Conservation (phyloP, 2,888 invertebrate species). For the Lamellibrachia satsuma region DNA sequence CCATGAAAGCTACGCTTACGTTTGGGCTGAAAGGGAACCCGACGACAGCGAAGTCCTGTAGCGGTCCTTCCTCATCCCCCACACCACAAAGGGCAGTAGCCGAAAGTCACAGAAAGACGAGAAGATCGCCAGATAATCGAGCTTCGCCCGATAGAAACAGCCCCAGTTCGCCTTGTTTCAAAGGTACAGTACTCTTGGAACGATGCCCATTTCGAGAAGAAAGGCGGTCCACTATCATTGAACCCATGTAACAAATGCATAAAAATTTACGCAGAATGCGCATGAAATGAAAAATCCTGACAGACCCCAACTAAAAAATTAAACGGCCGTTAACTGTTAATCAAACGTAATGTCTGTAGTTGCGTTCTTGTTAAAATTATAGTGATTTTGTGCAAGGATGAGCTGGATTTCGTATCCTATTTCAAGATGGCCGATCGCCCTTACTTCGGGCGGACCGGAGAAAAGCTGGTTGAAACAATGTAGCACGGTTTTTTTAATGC, state of each 20-base stretch:
- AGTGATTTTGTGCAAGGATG: neutral
- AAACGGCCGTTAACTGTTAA: neutral
- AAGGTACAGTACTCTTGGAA: slow-evolving; percentile 17
- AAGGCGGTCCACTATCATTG: slow-evolving; percentile 2
- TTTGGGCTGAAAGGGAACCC: slow-evolving; percentile 31
- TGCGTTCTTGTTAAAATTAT: slow-evolving; percentile 17
- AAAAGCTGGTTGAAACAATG: neutral
- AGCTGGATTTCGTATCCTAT: neutral
- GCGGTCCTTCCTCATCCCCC: slow-evolving; percentile 31
- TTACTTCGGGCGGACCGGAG: neutral
- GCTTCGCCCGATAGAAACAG: slow-evolving; percentile 13
- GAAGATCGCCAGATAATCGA: slow-evolving; percentile 10
- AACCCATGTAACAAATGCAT: slow-evolving; percentile 9
- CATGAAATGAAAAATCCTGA: slow-evolving; percentile 3
- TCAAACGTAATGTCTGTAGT: neutral
- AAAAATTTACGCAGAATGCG: neutral
- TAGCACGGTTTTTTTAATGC: neutral
- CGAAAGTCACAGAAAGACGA: neutral
- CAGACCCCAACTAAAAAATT: slow-evolving; percentile 10
- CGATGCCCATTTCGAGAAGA: neutral
- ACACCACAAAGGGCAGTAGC: slow-evolving; percentile 24
- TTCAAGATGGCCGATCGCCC: slow-evolving; percentile 17
- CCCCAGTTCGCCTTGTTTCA: slow-evolving; percentile 13
- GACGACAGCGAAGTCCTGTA: slow-evolving; percentile 25
- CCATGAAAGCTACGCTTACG: slow-evolving; percentile 34